Evolutionary conservation across 2,113 vertebrate species (phyloP).

Genomic region (Tragelaphus imberbis): DNA sequence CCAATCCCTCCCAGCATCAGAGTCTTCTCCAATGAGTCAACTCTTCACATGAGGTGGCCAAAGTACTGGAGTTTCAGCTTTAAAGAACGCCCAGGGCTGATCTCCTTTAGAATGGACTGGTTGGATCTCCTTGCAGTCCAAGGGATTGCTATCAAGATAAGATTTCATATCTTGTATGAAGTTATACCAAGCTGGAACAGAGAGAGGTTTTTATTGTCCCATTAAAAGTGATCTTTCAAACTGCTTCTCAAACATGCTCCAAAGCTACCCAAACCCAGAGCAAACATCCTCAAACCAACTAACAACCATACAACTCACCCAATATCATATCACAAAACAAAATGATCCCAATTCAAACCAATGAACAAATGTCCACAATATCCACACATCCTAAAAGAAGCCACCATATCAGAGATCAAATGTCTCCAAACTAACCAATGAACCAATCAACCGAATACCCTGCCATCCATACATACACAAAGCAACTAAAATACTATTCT

Average conservation of each 20-base stretch:
- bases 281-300: neutral
- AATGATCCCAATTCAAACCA: neutral
- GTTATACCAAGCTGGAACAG: neutral
- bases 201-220: neutral
- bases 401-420: neutral
- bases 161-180: neutral
- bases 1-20: too few species aligned
- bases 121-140: too few species aligned
- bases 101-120: too few species aligned
- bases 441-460: neutral
- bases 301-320: neutral
- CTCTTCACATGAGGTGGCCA: too few species aligned
- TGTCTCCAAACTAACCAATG: neutral
- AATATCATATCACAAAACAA: neutral
- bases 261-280: neutral
- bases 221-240: neutral
- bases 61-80: too few species aligned
- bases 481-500: neutral
- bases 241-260: neutral
- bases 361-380: neutral
- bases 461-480: neutral
- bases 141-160: neutral
- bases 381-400: neutral
- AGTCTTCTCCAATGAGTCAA: too few species aligned
- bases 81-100: too few species aligned